Percentiles rank a stretch among this genome's conserved stretches.
Evolutionary conservation across 2,113 vertebrate genomes (phyloP).

Genomic region (Neomonachus schauinslandi): DNA sequence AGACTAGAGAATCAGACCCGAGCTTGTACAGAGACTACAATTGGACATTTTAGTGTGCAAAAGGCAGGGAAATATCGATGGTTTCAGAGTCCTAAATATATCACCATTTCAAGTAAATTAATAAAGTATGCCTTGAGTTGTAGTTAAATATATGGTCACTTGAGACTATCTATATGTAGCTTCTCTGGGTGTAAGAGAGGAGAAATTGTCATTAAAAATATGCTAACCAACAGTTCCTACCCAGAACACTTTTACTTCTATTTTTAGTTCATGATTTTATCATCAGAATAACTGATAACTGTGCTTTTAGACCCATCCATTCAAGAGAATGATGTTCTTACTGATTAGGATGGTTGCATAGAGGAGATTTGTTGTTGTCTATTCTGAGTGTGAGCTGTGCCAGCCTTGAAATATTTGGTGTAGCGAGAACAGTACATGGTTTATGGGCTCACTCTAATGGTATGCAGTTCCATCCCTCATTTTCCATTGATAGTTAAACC

Average conservation of each 20-base stretch:
- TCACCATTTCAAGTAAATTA: slow-evolving; percentile 82
- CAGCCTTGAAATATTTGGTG: slow-evolving; percentile 55
- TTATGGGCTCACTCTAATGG: slow-evolving; percentile 78
- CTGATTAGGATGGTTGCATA: slow-evolving; percentile 58
- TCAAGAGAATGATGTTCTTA: slow-evolving; percentile 47
- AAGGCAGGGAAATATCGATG: slow-evolving; percentile 80
- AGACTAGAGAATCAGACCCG: not conserved
- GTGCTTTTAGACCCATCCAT: slow-evolving; percentile 64
- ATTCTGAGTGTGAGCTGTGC: slow-evolving; percentile 56
- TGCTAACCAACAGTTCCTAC: slow-evolving; percentile 67
- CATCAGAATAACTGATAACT: slow-evolving; percentile 79
- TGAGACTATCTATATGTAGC: slow-evolving; percentile 75
- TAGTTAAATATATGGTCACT: slow-evolving; percentile 81
- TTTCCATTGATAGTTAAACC: slow-evolving; percentile 83
- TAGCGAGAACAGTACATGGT: slow-evolving; percentile 69
- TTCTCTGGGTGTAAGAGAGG: slow-evolving; percentile 60
- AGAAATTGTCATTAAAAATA: slow-evolving; percentile 64
- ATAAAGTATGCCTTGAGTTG: slow-evolving; percentile 77
- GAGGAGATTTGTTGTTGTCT: slow-evolving; percentile 74
- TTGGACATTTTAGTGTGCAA: slow-evolving; percentile 79
- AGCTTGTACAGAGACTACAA: slow-evolving; percentile 60
- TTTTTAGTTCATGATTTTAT: slow-evolving; percentile 80
- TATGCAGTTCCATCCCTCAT: slow-evolving; percentile 74
- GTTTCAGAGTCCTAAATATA: slow-evolving; percentile 80
- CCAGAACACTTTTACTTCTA: slow-evolving; percentile 76